These are phyloP conservation scores for Sebastes miniatus DNA, from an alignment of 2,797 vertebrate genomes.

Conservation along the genomic window DNA sequence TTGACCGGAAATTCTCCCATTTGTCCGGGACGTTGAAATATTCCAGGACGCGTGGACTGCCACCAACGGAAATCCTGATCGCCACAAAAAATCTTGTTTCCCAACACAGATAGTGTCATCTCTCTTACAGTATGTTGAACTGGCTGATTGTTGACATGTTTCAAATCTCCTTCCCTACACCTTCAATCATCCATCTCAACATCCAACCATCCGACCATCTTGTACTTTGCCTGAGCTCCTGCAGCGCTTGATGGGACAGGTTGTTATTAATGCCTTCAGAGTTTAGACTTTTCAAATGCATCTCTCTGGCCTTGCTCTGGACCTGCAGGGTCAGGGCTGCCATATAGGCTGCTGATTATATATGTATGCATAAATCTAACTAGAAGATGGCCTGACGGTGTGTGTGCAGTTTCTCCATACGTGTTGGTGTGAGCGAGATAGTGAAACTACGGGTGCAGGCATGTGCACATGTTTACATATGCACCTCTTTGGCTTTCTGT, in stretches of 20 bases:
- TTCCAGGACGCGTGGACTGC: background rate
- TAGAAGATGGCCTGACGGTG: slow-evolving; percentile 24
- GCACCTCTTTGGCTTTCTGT: background rate
- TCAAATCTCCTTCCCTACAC: background rate
- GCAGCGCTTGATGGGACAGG: slow-evolving; percentile 38
- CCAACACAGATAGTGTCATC: background rate
- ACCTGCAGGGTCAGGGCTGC: slow-evolving; percentile 71
- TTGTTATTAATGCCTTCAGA: slow-evolving; percentile 69
- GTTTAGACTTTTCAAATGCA: slow-evolving; percentile 55
- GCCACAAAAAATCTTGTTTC: background rate
- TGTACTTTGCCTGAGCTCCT: background rate
- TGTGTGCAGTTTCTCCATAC: background rate
- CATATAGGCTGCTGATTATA: slow-evolving; percentile 55
- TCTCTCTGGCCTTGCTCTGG: slow-evolving; percentile 69
- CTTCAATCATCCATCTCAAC: slow-evolving; percentile 6
- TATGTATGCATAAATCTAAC: slow-evolving; percentile 78
- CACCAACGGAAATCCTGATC: background rate
- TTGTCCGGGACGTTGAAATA: background rate
- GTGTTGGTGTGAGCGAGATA: background rate
- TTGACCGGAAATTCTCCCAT: background rate
- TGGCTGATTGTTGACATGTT: background rate
- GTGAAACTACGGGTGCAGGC: background rate
- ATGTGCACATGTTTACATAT: background rate
- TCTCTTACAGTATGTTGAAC: background rate
- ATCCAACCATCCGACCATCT: background rate